Evolutionary conservation across 2,113 vertebrate genomes (phyloP), one percentile per base, ranked within the genome.

Genomic region (Pomatorhinus ruficollis): DNA sequence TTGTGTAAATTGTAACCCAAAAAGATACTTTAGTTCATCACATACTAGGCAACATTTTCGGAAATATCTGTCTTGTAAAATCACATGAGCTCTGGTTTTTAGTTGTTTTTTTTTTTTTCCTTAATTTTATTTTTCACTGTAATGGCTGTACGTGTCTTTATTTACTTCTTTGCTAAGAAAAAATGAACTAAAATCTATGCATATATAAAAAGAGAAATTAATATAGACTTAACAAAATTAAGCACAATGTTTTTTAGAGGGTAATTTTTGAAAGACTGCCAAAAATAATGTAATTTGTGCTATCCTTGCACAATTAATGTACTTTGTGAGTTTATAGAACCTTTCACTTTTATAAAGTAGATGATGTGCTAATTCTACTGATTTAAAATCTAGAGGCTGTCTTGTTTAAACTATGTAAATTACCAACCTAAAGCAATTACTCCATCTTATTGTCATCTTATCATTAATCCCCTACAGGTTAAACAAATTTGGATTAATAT

Each of bases 401-500:
- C 81, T 81, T 94, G 47, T 90, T 95, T 83, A 64, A 95, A 76
- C 63, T 95, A 50, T 70, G 84, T 68, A 97, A 96, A 97, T 97
- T 93, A 45, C 31, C 52, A 79, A 61, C 47, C 50, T 83, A 89
- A 94, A 95, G 56, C 91, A 96, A 96, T 97, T 93, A 96, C 87
- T 97, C 19, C 31, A 89, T 86, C 70, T 83, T 96, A 87, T 93
- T 96, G 60, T 91, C 88, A 86, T 89, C 83, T 86, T 68, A 87
- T 96, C 93, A 96, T 96, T 97, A 96, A 95, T 97, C 96, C 93
- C 94, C 84, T 89, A 44, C 56, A 96, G 83, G 83, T 97, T 97
- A 97, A 97, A 96, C 77, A 94, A 65, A 93, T 96, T 91, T 94
- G 64, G 69, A 74, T 95, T 94, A 57, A 71, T 89, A 94, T 83